Conservation (phyloP, 1,140 invertebrate genomes). For the Metopolophium dirhodum region DNA sequence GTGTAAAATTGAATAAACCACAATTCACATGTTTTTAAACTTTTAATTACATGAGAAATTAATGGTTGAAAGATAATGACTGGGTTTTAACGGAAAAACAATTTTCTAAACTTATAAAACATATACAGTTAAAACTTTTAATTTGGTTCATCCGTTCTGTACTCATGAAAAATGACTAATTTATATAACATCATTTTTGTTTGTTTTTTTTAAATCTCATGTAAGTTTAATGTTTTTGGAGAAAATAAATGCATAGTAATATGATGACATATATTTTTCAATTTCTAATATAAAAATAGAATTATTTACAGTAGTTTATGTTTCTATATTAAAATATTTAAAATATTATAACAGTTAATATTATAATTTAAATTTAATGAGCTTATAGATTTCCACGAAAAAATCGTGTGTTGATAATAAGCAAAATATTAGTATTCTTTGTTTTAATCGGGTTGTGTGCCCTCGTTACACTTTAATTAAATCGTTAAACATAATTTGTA, state of each 20-base stretch:
- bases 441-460: background rate
- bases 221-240: background rate
- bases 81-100: slow-evolving; percentile 7
- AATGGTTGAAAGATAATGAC: background rate
- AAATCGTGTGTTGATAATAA: background rate
- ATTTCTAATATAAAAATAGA: background rate
- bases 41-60: slow-evolving; percentile 9
- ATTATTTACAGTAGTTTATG: background rate
- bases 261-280: background rate
- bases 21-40: slow-evolving; percentile 11
- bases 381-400: background rate
- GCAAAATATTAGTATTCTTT: background rate
- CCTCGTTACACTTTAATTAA: background rate
- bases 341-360: background rate
- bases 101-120: slow-evolving; percentile 4
- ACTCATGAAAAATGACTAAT: background rate
- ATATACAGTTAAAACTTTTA: background rate
- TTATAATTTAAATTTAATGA: background rate
- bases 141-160: background rate
- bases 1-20: background rate
- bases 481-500: background rate
- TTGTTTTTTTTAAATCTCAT: background rate
- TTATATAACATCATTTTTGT: background rate
- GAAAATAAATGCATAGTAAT: too few species aligned
- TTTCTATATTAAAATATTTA: background rate